Percentiles rank a stretch among this genome's conserved stretches.
Conservation (phyloP, 2,888 invertebrate species). For the Tachina grossa region DNA sequence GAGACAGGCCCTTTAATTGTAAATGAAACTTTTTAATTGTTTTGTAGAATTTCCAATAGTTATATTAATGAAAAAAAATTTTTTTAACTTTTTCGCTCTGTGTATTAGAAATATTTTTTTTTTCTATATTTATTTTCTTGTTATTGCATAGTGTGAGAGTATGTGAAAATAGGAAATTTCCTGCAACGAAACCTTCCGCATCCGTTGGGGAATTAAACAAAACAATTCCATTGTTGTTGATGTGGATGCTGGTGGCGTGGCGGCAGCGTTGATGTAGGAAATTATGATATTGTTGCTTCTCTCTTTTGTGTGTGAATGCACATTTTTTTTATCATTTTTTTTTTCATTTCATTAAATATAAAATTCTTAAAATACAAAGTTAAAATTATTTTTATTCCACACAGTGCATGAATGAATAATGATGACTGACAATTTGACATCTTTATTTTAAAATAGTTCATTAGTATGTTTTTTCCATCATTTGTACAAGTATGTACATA, state of each 20-base stretch:
- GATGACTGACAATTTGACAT: constrained; percentile 64
- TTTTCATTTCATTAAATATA: neutral
- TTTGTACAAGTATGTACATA: neutral
- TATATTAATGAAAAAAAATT: neutral
- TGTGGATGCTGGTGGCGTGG: constrained; percentile 8
- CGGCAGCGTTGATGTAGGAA: constrained; percentile 8
- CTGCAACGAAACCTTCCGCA: constrained; percentile 75
- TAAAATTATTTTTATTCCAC: constrained; percentile 11
- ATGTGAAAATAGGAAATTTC: constrained; percentile 73
- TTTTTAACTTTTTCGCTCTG: neutral
- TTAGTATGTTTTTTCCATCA: constrained; percentile 30
- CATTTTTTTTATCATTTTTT: neutral
- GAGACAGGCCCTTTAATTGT: too few relatives aligned
- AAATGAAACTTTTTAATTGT: too few relatives aligned
- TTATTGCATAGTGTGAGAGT: neutral
- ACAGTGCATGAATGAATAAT: constrained; percentile 37
- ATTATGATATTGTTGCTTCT: constrained; percentile 19
- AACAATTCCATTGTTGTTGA: constrained; percentile 51
- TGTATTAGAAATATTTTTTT: neutral
- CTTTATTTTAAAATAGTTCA: constrained; percentile 54
- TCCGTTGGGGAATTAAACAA: constrained; percentile 69
- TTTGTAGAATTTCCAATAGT: too few relatives aligned
- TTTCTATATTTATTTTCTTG: neutral
- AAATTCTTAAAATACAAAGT: constrained; percentile 25
- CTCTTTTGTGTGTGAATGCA: neutral